Evolutionary conservation across 2,113 vertebrate genomes (phyloP).

Genomic region (Sapajus apella): DNA sequence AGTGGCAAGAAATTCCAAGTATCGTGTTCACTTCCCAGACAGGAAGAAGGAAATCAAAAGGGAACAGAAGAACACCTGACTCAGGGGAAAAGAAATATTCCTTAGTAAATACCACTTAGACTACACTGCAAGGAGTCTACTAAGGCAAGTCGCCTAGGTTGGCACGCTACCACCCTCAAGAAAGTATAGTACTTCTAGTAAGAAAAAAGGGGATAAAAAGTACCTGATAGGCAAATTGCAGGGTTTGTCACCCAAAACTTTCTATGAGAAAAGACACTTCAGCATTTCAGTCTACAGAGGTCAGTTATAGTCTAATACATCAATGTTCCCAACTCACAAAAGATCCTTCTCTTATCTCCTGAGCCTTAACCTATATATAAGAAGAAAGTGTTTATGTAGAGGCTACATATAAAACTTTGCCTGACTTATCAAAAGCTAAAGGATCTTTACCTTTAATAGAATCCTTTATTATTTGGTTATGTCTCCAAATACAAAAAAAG

Average conservation of each 20-base stretch:
- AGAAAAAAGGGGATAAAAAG: not conserved
- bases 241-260: not conserved
- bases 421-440: slow-evolving; percentile 37
- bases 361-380: not conserved
- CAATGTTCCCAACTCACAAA: not conserved
- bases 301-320: not conserved
- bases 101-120: not conserved
- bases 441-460: not conserved
- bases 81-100: not conserved
- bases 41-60: not conserved
- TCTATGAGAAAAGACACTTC: not conserved
- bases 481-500: not conserved
- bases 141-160: not conserved
- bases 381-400: not conserved
- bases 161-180: not conserved
- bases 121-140: not conserved
- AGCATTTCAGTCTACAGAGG: not conserved
- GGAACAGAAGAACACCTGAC: not conserved
- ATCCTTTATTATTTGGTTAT: slow-evolving; percentile 32
- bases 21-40: not conserved
- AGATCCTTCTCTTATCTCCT: not conserved
- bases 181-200: not conserved
- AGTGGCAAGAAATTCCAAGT: not conserved
- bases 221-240: not conserved
- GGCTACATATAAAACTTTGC: not conserved